Base-by-base conservation (phyloP, 2,797 vertebrate species). In the Etheostoma perlongum region DNA sequence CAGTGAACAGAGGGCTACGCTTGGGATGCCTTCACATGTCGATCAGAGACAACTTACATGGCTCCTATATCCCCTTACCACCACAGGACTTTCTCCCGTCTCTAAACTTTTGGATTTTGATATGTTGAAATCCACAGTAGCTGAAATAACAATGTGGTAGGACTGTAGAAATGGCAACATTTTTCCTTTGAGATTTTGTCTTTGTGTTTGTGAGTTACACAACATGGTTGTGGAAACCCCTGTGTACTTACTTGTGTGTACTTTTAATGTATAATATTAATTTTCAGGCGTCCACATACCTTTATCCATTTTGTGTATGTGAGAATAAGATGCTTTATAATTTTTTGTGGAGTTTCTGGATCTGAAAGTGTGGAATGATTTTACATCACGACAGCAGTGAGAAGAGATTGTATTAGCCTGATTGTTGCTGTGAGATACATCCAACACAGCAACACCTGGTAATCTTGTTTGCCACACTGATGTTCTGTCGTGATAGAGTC, bases 21-120 rank as follows among this genome's bases (percentile, higher is more conserved):
- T 53, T n/a, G 82, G 87, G 91, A 93, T 30, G 15, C 81, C 52
- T 85, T 78, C 73, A 79, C 78, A 87, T 86, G 79, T 88, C 81
- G 55, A 82, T 86, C 67, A 73, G 65, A 79, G 85, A 91, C 88
- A 92, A 83, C 78, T 79, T 71, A 82, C 86, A 85, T 47, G 51
- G 53, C 60, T 86, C 79, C 72, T 82, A 72, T 9, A 83, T 42
- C 69, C 82, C 85, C 84, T 55, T 62, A 44, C 54, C 86, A 57
- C 63, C 74, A 61, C 12, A 67, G 76, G 27, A 72, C 64, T 74
- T 81, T 62, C 60, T 78, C 75, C 58, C 21, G 14, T 61, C 33
- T 84, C 42, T 36, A 82, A 88, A 87, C 75, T 76, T 88, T 84
- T 62, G 51, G 46, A 33, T 68, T 87, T 70, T 91, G 87, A 89